phyloP scores from a whole-genome alignment of 2,113 vertebrate species.

The Xyliphius kryptos region DNA sequence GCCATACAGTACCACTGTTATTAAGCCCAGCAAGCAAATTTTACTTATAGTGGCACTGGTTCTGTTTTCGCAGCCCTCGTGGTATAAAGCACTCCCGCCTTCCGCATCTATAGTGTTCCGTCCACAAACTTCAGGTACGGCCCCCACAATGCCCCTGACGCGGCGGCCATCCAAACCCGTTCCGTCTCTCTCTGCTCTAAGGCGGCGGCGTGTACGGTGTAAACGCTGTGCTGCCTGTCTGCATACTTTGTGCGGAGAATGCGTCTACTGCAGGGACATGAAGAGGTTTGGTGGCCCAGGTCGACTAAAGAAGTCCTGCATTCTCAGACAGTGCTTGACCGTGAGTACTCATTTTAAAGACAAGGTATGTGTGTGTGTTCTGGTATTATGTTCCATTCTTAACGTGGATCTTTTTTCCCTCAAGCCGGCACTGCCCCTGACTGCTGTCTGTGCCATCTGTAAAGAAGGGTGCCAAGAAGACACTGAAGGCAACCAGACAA shows the following conservation, averaged over 20 bases:
- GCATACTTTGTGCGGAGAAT: constrained; percentile 84
- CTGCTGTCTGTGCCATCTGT: constrained; percentile 87
- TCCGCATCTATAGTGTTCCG: constrained; percentile 54
- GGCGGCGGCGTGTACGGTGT: constrained; percentile 83
- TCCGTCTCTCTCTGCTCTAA: constrained; percentile 77
- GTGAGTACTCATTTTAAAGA: constrained; percentile 69
- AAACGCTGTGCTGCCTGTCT: constrained; percentile 84
- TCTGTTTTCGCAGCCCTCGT: constrained; percentile 67
- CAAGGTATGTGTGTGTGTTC: too few relatives aligned
- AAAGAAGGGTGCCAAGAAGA: constrained; percentile 81
- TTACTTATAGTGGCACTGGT: too few relatives aligned
- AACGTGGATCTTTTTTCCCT: too few relatives aligned
- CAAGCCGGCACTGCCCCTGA: constrained; percentile 93
- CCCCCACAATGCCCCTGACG: constrained; percentile 62
- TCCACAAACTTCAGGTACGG: constrained; percentile 47
- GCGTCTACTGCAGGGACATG: constrained; percentile 92
- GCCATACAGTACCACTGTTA: too few relatives aligned
- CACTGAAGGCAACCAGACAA: constrained; percentile 70
- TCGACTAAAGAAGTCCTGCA: constrained; percentile 88
- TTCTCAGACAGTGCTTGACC: constrained; percentile 82
- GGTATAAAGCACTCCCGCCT: constrained; percentile 58
- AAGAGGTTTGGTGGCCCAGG: constrained; percentile 90
- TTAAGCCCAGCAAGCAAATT: too few relatives aligned
- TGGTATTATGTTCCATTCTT: too few relatives aligned
- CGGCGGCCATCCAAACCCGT: constrained; percentile 61